Evolutionary conservation across 2,113 vertebrate species (phyloP).

Genomic region (Rhynchomys soricoides): DNA sequence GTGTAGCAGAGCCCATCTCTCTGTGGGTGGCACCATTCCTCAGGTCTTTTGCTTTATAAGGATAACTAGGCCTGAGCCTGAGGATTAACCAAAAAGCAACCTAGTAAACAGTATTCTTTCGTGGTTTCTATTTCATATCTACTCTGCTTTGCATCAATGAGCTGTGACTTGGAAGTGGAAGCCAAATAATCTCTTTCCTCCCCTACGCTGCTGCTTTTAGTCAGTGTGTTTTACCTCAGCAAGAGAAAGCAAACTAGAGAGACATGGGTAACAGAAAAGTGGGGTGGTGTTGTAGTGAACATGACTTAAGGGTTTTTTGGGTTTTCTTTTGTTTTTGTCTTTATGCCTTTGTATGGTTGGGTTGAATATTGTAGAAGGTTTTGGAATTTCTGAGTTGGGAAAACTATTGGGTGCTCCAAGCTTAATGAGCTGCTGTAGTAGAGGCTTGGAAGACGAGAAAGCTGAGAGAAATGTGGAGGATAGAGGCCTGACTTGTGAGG

Average conservation of each 20-base stretch:
- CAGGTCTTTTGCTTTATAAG: neutral
- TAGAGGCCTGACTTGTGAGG: neutral
- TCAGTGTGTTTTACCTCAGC: neutral
- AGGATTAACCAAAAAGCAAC: neutral
- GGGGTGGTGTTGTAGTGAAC: too few relatives aligned
- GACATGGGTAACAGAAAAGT: neutral
- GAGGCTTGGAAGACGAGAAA: neutral
- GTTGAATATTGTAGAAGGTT: neutral
- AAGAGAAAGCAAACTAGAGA: neutral
- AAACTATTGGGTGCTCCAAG: neutral
- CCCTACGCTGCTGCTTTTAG: neutral
- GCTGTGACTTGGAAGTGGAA: neutral
- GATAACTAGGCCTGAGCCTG: too few relatives aligned
- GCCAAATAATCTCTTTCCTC: neutral
- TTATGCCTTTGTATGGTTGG: neutral
- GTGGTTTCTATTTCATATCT: neutral
- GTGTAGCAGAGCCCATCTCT: neutral
- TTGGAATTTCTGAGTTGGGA: neutral
- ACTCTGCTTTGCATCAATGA: neutral
- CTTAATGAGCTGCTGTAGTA: too few relatives aligned
- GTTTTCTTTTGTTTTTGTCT: neutral
- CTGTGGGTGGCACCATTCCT: neutral
- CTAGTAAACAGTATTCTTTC: neutral
- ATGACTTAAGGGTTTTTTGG: neutral
- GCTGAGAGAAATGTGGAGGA: neutral